Conservation (phyloP, 92 coral and sea anemone species). For the Epizoanthus ramosus region DNA sequence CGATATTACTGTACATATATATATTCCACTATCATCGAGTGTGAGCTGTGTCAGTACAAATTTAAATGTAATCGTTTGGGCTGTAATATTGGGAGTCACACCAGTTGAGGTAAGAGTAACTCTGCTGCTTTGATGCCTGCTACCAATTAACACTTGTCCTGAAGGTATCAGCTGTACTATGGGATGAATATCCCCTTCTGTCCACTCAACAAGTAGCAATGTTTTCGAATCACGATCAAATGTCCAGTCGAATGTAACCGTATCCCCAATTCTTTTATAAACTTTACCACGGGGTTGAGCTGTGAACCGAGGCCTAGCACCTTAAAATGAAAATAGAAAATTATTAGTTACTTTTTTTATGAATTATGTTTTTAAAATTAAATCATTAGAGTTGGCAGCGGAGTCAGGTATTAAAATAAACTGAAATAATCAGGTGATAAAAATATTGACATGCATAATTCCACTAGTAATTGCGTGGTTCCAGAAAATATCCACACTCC, state of each 20-base stretch:
- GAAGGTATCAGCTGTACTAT: not conserved
- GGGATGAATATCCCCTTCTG: too few relatives aligned
- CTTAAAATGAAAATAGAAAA: not conserved
- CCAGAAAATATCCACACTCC: too few relatives aligned
- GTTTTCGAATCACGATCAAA: not conserved
- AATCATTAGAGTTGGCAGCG: too few relatives aligned
- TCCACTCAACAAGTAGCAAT: not conserved
- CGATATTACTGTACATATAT: not conserved
- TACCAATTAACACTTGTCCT: too few relatives aligned
- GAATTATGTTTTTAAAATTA: too few relatives aligned
- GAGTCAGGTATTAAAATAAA: too few relatives aligned
- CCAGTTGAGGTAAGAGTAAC: not conserved
- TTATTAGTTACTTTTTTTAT: too few relatives aligned
- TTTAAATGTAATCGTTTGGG: not conserved
- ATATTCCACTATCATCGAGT: not conserved
- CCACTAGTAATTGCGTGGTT: too few relatives aligned
- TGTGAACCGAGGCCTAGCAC: constrained; percentile 1
- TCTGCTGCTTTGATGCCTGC: not conserved
- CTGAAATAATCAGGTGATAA: too few relatives aligned
- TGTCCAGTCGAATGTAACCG: not conserved
- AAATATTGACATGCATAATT: too few relatives aligned
- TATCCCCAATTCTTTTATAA: not conserved
- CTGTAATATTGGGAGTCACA: too few relatives aligned
- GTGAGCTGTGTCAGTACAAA: not conserved
- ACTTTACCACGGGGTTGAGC: not conserved